Evolutionary conservation across 2,888 invertebrate genomes (phyloP).

Genomic region (Volucella zonaria): DNA sequence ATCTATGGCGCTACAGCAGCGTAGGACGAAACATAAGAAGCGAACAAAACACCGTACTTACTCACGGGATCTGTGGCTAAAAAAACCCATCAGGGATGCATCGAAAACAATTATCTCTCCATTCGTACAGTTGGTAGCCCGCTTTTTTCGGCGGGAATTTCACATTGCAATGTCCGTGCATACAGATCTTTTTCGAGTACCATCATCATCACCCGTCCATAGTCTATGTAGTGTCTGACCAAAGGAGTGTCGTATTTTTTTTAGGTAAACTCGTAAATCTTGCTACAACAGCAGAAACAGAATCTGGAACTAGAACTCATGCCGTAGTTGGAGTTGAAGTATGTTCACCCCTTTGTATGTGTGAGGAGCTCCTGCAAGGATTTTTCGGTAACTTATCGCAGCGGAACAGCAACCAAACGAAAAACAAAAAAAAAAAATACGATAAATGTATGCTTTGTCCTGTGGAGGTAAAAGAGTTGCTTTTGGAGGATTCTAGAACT

Average conservation of each 20-base stretch:
- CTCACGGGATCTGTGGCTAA: neutral
- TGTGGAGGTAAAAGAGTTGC: slow-evolving; percentile 2
- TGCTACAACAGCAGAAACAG: slow-evolving; percentile 45
- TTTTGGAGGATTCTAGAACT: slow-evolving; percentile 4
- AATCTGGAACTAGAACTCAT: no score
- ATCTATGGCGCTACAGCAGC: no score
- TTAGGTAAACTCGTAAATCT: slow-evolving; percentile 61
- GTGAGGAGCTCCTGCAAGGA: slow-evolving; percentile 36
- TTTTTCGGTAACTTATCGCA: slow-evolving; percentile 62
- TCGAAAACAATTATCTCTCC: slow-evolving; percentile 62
- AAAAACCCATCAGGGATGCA: slow-evolving; percentile 43
- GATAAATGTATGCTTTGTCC: slow-evolving; percentile 42
- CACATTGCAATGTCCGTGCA: neutral
- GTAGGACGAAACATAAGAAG: neutral
- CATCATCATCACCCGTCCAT: slow-evolving; percentile 9
- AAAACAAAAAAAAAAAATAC: slow-evolving; percentile 14
- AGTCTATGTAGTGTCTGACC: slow-evolving; percentile 23
- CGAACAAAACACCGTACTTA: slow-evolving; percentile 2
- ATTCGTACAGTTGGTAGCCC: slow-evolving; percentile 16
- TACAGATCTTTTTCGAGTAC: slow-evolving; percentile 11
- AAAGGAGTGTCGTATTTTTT: slow-evolving; percentile 46
- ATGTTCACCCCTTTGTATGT: slow-evolving; percentile 17
- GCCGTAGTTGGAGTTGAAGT: slow-evolving; percentile 13
- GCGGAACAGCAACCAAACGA: slow-evolving; percentile 51
- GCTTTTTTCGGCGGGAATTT: slow-evolving; percentile 13